Evolutionary conservation across 2,797 vertebrate species (phyloP).

Genomic region (Acrocephalus scirpaceus): DNA sequence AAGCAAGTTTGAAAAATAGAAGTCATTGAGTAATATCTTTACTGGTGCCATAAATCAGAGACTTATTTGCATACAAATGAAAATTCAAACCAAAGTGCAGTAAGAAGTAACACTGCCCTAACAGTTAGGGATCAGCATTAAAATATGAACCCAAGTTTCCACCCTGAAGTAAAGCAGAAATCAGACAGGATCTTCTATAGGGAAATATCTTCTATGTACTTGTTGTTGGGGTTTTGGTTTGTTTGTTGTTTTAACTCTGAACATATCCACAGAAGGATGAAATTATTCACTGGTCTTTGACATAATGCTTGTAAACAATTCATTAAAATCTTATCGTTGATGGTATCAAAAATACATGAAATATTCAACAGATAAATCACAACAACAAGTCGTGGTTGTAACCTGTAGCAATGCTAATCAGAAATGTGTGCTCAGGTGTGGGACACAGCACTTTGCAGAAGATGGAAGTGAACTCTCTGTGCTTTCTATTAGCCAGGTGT

Average conservation of each 20-base stretch:
- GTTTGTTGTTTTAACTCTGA: neutral
- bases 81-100: constrained; percentile 30
- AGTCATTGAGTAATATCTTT: constrained; percentile 38
- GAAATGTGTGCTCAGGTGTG: neutral
- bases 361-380: constrained; percentile 19
- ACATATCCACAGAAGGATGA: neutral
- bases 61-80: constrained; percentile 59
- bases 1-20: constrained; percentile 46
- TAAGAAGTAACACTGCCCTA: neutral
- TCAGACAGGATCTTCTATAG: neutral
- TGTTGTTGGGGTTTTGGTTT: neutral
- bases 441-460: neutral
- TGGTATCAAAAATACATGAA: constrained; percentile 18
- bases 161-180: neutral
- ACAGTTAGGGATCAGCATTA: neutral
- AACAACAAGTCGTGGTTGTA: neutral
- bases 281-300: constrained; percentile 6
- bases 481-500: neutral
- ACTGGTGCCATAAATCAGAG: constrained; percentile 30
- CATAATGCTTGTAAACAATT: constrained; percentile 26
- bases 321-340: constrained; percentile 17
- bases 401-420: neutral
- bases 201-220: neutral
- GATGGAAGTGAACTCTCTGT: neutral
- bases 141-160: neutral